Evolutionary conservation across 1,140 invertebrate species (phyloP), one percentile per base, ranked within the genome.

Genomic region (Dendrolimus punctatus): DNA sequence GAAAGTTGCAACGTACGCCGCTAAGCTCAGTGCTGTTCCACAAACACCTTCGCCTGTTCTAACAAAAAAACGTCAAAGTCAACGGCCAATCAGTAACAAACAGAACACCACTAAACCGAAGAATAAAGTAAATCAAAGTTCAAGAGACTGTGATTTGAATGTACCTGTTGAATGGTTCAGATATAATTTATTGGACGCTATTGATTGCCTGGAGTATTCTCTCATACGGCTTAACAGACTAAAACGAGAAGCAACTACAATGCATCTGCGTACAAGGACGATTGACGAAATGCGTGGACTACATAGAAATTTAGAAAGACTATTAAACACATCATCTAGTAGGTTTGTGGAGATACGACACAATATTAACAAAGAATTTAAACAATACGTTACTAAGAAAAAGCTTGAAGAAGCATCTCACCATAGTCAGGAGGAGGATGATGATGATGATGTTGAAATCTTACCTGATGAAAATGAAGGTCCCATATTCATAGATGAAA

Each of bases 401-500:
- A 55, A 50, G 5, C 57, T 52, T 5, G 45, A 43, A 44, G 7
- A 23, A 9, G 10, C 6, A 43, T 39, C 23, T 10, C 60, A 57
- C 7, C 64, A 54, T 46, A 68, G 55, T 51, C 62, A 70, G 9
- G 65, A 67, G 6, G 77, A 80, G 8, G 80, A 85, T 44, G 67
- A 73, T 36, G 71, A 73, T 51, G 68, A 76, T 51, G 85, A 87
- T 46, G 85, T 87, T 4, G 80, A 87, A 76, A 87, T 87, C 63
- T 74, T 87, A 46, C 73, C 71, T 1, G 70, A 85, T 53, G 68
- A 74, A 7, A 73, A 80, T 51, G 84, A 86, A 39, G 84, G 86
- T 58, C 84, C 87, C 2, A 88, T 88, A 57, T 88, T 83, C 59
- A 88, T 88, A 53, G 87, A 88, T 56, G 87, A 88, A 66, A 88